These are phyloP conservation scores for Neomonachus schauinslandi DNA, from an alignment of 2,113 vertebrate species.

Conservation along the genomic window DNA sequence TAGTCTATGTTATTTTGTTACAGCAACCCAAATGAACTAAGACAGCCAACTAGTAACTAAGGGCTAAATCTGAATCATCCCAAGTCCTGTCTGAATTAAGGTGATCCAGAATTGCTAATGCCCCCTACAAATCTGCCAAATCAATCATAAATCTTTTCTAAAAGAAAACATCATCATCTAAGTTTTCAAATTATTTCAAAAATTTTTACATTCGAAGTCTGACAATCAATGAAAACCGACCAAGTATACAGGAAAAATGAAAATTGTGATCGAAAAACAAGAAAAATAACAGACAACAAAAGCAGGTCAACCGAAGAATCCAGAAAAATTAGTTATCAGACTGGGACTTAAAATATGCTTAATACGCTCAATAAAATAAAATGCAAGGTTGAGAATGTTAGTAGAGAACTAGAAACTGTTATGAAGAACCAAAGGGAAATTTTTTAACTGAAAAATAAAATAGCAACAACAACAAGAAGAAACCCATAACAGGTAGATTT, in stretches of 20 bases:
- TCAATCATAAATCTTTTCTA: neutral
- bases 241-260: neutral
- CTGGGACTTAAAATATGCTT: neutral
- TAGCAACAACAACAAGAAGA: neutral
- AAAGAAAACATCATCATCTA: neutral
- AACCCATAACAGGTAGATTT: neutral
- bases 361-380: neutral
- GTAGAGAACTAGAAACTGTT: neutral
- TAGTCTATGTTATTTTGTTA: neutral
- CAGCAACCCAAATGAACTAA: neutral
- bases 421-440: neutral
- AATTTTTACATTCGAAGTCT: neutral
- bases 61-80: neutral
- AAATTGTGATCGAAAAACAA: neutral
- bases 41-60: neutral
- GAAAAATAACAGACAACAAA: conserved; percentile 12
- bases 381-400: neutral
- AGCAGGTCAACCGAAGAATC: neutral
- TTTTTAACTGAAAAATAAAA: neutral
- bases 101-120: neutral
- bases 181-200: neutral
- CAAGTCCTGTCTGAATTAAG: neutral
- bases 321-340: neutral
- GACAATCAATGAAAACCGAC: neutral
- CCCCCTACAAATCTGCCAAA: neutral